phyloP scores from a whole-genome alignment of 2,113 vertebrate genomes.

The Poeciliopsis prolifica region DNA sequence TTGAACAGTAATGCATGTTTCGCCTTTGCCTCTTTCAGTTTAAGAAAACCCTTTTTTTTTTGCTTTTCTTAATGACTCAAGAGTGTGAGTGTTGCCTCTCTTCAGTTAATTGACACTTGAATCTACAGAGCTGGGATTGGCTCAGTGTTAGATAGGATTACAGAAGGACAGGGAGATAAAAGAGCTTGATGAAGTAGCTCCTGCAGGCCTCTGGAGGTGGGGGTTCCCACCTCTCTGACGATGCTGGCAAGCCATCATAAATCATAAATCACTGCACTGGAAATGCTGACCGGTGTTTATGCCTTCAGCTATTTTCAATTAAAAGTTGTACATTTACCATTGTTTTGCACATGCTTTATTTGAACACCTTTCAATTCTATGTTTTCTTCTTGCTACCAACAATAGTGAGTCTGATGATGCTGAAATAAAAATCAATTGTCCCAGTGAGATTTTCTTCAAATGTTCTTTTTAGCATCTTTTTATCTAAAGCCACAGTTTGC shows the following conservation, averaged over 20 bases:
- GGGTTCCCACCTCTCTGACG: neutral
- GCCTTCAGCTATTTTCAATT: neutral
- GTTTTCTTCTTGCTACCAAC: neutral
- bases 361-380: neutral
- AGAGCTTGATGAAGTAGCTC: constrained; percentile 42
- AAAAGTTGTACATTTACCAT: neutral
- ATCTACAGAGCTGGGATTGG: constrained; percentile 20
- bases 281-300: neutral
- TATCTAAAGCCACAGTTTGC: neutral
- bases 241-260: neutral
- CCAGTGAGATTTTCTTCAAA: neutral
- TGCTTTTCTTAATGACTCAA: neutral
- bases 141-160: constrained; percentile 54
- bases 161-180: constrained; percentile 40
- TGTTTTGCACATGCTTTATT: neutral
- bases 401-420: neutral
- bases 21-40: neutral
- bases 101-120: neutral
- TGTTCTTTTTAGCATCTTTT: neutral
- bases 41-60: neutral
- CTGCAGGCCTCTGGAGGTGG: constrained; percentile 35
- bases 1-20: neutral
- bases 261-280: neutral
- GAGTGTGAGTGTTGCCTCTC: neutral
- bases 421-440: neutral